phyloP scores from a whole-genome alignment of 1,140 invertebrate species.

The Penaeus vannamei region DNA sequence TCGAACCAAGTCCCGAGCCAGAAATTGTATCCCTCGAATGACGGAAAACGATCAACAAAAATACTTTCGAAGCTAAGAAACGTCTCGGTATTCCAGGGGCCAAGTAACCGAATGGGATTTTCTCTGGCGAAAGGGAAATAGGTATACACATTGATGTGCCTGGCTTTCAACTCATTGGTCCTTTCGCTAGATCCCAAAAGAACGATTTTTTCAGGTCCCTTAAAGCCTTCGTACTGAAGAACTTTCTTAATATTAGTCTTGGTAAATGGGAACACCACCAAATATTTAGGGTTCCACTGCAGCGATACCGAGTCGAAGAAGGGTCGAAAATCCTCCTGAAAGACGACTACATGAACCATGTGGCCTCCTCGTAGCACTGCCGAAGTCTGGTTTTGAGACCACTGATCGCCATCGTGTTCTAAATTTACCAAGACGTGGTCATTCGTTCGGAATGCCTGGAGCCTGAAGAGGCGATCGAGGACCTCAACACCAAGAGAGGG shows the following conservation, averaged over 20 bases:
- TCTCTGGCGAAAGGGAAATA: constrained; percentile 34
- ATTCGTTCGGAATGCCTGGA: too few relatives aligned
- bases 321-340: neutral
- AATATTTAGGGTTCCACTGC: constrained; percentile 40
- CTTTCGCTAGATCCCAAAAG: neutral
- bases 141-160: neutral
- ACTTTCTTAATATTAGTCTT: neutral
- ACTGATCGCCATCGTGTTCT: neutral
- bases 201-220: neutral
- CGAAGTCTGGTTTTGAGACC: neutral
- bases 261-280: constrained; percentile 37
- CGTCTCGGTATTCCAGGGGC: neutral
- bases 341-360: constrained; percentile 47
- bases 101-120: neutral
- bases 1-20: constrained; percentile 36
- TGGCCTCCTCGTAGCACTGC: constrained; percentile 1
- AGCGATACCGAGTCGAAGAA: constrained; percentile 28
- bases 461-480: too few relatives aligned
- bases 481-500: too few relatives aligned
- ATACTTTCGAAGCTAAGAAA: constrained; percentile 3
- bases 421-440: neutral
- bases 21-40: constrained; percentile 49
- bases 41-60: constrained; percentile 41
- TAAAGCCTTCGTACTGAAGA: constrained; percentile 23
- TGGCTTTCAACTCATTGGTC: neutral